Evolutionary conservation across 2,888 invertebrate genomes (phyloP), one percentile per base, ranked within the genome.

Genomic region (Drosophila setosimentum): DNA sequence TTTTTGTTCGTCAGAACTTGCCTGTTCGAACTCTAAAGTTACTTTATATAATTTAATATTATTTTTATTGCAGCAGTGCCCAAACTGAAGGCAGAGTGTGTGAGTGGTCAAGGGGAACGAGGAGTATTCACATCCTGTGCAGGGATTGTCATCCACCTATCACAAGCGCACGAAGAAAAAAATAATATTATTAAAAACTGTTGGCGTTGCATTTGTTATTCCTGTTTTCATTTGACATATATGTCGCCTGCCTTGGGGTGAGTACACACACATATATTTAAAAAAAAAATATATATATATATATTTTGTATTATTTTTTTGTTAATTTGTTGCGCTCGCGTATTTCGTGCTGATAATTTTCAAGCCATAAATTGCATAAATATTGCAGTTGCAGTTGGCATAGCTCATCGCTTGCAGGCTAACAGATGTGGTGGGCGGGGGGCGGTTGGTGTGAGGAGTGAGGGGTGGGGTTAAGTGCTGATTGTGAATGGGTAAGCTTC

Each of bases 331-430:
- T 82, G 53, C 27, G 64, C 60, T 64, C 64, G 72, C 61, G 54
- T 33, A 63, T 86, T 72, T 68, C 37, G 51, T 49, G 70, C 80
- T 86, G 89, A 88, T 83, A 76, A 83, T 70, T 83, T 75, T 58
- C 42, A 10, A 45, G 69, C 49, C 87, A 86, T 86, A 81, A 81
- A 86, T 86, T 83, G 69, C 63, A 73, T 73, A 73, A 81, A 81
- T 68, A 81, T 61, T 58, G 58, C 61, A 33, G 16, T 33, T n/a
- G 30, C n/a, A 11, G 30, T 27, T 50, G 32, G 8, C 45, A 45
- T 45, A 45, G 45, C 45, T 45, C 24, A 45, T 45, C 45, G 45
- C 45, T 45, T 24, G 7, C 45, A 7, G n/a, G n/a, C 18, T 7
- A 29, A 11, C 16, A 16, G 0, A 0, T 37, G 50, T 4, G 49